Conservation (phyloP, 2,797 vertebrate genomes). For the Microctenopoma stevenorrisi region DNA sequence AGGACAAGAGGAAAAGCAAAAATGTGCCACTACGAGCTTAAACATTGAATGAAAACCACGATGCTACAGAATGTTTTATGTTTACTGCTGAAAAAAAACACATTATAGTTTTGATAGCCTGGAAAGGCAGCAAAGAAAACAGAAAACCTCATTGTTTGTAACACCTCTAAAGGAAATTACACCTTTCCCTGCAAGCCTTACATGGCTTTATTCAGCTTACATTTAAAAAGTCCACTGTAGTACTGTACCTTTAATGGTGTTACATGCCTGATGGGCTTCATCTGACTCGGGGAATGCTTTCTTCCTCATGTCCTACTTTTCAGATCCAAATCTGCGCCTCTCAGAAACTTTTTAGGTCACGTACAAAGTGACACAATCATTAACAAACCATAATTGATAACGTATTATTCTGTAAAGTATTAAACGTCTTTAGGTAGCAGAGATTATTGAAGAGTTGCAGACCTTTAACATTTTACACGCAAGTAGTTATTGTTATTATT, state of each 20-base stretch:
- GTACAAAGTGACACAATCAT: conserved; percentile 3
- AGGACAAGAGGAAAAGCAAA: conserved; percentile 33
- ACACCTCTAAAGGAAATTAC: conserved; percentile 15
- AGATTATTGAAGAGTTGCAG: not conserved
- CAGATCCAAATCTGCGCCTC: conserved; percentile 36
- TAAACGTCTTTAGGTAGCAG: conserved; percentile 21
- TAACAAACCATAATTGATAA: conserved; percentile 36
- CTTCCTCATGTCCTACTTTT: conserved; percentile 42
- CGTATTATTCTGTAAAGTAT: conserved; percentile 15
- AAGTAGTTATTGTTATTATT: not conserved
- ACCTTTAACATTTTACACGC: not conserved
- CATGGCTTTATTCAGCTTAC: too few species aligned
- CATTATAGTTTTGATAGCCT: conserved; percentile 19
- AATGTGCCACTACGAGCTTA: not conserved
- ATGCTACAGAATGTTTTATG: not conserved
- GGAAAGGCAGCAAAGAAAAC: not conserved
- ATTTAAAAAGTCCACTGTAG: too few species aligned
- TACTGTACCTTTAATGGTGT: not conserved
- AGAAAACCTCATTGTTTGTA: not conserved
- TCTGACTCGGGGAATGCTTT: conserved; percentile 11
- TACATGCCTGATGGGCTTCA: conserved; percentile 19
- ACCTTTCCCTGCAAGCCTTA: conserved; percentile 8
- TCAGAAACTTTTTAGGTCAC: conserved; percentile 45
- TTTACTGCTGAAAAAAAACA: conserved; percentile 3
- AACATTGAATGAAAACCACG: not conserved